Percentiles rank a stretch among this genome's conserved stretches.
Conservation (phyloP, 37 sponge, comb jelly and placozoan species). For the Chondrilla cf. caribensis region DNA sequence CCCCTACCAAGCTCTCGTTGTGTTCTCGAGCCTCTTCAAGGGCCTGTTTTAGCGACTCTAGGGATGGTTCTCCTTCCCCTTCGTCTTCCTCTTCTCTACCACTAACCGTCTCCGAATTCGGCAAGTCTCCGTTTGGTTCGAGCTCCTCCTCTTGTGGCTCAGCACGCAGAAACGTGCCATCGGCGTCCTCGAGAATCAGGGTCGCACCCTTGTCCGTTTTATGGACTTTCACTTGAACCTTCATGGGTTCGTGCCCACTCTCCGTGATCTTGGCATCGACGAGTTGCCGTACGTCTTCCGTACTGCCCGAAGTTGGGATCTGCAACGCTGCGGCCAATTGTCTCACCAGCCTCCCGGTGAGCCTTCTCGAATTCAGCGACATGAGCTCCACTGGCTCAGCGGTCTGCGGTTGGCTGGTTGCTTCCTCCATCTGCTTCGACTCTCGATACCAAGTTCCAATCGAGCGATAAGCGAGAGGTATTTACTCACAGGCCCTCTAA, state of each 20-base stretch:
- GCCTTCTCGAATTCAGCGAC: conserved; percentile 22
- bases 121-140: too few relatives aligned
- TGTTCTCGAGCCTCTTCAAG: not conserved
- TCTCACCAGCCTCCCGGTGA: not conserved
- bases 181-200: conserved; percentile 18
- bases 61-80: not conserved
- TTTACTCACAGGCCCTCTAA: conserved; percentile 13
- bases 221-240: conserved; percentile 17
- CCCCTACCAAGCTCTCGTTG: not conserved
- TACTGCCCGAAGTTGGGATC: conserved; percentile 17
- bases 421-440: not conserved
- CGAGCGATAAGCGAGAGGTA: not conserved
- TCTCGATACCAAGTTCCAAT: not conserved
- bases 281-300: conserved; percentile 26
- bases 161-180: conserved; percentile 22
- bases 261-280: conserved; percentile 6
- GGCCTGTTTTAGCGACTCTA: not conserved
- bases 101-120: too few relatives aligned
- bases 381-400: not conserved
- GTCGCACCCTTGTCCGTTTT: not conserved
- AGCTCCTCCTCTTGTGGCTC: not conserved
- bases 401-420: not conserved
- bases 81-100: not conserved
- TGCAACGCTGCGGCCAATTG: conserved; percentile 2
- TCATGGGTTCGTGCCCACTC: not conserved